These are phyloP conservation scores for Plecotus auritus DNA, from an alignment of 2,113 vertebrate genomes.

Conservation along the genomic window DNA sequence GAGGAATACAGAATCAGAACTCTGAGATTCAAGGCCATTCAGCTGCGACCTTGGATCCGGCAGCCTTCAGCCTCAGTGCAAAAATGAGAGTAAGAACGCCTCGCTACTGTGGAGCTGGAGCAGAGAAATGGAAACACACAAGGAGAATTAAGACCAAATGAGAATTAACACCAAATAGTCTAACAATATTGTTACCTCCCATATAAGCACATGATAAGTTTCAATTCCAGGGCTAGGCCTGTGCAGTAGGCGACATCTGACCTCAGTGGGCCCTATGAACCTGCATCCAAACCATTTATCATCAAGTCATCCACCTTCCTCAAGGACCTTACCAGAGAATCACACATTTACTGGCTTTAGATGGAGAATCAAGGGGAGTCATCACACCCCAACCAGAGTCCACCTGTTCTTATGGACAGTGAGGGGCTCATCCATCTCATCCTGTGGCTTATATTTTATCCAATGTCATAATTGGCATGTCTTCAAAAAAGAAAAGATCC, in stretches of 20 bases:
- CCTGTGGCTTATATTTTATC: neutral
- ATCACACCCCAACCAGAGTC: neutral
- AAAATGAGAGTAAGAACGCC: neutral
- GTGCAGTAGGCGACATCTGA: fast-evolving
- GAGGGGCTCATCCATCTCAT: fast-evolving
- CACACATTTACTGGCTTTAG: neutral
- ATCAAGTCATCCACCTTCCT: neutral
- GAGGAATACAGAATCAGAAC: neutral
- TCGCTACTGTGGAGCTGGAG: neutral
- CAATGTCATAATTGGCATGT: neutral
- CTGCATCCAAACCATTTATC: neutral
- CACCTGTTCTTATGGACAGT: fast-evolving
- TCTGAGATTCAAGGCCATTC: neutral
- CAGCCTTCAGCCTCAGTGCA: neutral
- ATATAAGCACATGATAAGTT: neutral
- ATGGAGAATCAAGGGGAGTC: neutral
- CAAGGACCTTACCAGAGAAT: neutral
- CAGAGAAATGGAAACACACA: neutral
- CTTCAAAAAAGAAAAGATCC: neutral
- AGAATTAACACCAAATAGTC: neutral
- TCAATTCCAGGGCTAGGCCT: neutral
- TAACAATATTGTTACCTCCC: neutral
- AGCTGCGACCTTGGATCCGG: neutral
- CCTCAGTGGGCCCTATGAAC: neutral
- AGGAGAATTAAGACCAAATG: neutral